phyloP scores from a whole-genome alignment of 2,113 vertebrate species.

The Oplegnathus fasciatus region DNA sequence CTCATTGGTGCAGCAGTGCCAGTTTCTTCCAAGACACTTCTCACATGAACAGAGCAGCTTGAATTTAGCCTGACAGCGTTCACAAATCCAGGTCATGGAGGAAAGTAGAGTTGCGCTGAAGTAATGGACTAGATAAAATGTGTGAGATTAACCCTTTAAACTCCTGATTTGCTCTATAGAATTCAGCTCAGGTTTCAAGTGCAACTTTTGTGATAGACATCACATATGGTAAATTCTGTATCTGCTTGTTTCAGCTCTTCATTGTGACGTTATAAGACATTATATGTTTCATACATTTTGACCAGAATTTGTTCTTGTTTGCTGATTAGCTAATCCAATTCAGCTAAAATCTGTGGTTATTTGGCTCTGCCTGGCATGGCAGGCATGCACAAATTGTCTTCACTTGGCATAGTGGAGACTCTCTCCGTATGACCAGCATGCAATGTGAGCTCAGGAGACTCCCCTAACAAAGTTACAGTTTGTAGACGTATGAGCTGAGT shows the following conservation, averaged over 20 bases:
- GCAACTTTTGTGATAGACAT: not conserved
- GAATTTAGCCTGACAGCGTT: conserved; percentile 45
- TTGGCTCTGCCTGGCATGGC: not conserved
- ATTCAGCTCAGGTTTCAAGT: not conserved
- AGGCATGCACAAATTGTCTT: not conserved
- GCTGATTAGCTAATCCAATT: not conserved
- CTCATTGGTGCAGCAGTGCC: conserved; percentile 55
- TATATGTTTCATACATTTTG: not conserved
- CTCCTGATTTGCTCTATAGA: not conserved
- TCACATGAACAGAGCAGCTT: conserved; percentile 55
- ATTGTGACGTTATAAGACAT: no score
- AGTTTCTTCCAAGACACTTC: conserved; percentile 52
- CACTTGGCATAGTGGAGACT: not conserved
- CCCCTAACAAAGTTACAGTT: conserved; percentile 51
- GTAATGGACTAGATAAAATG: conserved; percentile 13
- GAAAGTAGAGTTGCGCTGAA: conserved; percentile 1
- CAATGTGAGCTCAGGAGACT: conserved; percentile 28
- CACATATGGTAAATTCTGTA: no score
- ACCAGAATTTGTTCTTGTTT: not conserved
- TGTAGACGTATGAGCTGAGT: conserved; percentile 29
- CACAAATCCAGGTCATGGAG: conserved; percentile 46
- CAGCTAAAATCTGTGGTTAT: not conserved
- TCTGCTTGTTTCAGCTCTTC: no score
- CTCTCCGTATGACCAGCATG: conserved; percentile 7
- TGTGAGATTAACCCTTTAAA: conserved; percentile 6